Evolutionary conservation across 2,888 invertebrate species (phyloP), one percentile per base, ranked within the genome.

Genomic region (Trissolcus japonicus): DNA sequence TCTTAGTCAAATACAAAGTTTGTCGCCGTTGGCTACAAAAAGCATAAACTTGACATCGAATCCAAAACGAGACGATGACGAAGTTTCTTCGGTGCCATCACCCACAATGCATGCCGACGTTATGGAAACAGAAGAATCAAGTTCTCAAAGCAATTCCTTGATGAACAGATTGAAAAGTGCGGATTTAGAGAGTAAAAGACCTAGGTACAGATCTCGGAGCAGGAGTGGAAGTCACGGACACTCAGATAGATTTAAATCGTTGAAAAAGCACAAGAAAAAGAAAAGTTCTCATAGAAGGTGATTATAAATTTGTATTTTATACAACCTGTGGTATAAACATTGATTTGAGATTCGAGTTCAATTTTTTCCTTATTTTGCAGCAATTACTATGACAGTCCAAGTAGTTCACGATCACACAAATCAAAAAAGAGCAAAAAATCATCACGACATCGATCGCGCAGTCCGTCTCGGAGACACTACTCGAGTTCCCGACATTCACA

Each of bases 1-100:
- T 88, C 91, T 95, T 9, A 92, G 91, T 85, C 90, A 91, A 68
- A 88, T 92, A 57, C 90, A 88, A 82, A 53, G 56, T 51, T 69
- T 68, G 3, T 68, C 85, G 3, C 84, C 86, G 2, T 53, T 77
- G 6, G 25, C 80, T 7, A 16, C 66, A 1, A 84, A 84, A 53
- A 57, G 57, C 3, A 21, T 60, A 0, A 65, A 69, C 54, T 4
- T 75, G 9, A 75, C 78, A 40, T 7, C 60, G 0, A 78, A 53
- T 14, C 25, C 19, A 1, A 80, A 79, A 6, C 77, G 80, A 21
- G 82, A 82, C 9, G 86, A 88, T 6, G 86, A 86, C 50, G 86
- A 88, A n/a, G 82, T 86, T 9, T 84, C 83, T 4, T 86, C 86
- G 0, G 78, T 86, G 21, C 86, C 89, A 0, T 87, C 89, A 7